These are phyloP conservation scores for Syngnathus typhle DNA, from an alignment of 2,113 vertebrate genomes.

Conservation along the genomic window DNA sequence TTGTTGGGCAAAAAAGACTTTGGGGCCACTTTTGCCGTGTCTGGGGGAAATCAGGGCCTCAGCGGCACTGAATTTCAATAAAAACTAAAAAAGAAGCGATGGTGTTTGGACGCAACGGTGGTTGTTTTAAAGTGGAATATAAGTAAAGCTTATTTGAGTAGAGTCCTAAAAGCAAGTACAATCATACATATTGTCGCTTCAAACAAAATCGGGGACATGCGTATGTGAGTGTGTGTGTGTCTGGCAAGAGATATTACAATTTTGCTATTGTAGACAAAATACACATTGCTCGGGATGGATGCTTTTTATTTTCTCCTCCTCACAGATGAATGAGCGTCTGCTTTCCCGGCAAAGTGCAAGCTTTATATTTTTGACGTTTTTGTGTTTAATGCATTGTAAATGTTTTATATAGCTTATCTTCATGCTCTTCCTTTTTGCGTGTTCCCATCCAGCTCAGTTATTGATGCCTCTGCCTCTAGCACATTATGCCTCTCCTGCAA, in stretches of 20 bases:
- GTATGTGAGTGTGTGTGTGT: not conserved
- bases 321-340: slow-evolving; percentile 72
- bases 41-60: too few species aligned
- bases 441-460: slow-evolving; percentile 91
- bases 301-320: slow-evolving; percentile 68
- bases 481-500: slow-evolving; percentile 99
- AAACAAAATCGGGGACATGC: not conserved
- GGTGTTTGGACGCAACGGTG: too few species aligned
- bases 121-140: too few species aligned
- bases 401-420: slow-evolving; percentile 66
- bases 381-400: slow-evolving; percentile 74
- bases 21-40: too few species aligned
- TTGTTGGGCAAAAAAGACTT: too few species aligned
- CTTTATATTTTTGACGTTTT: slow-evolving; percentile 80
- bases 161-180: too few species aligned
- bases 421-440: slow-evolving; percentile 73
- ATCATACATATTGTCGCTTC: not conserved
- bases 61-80: too few species aligned
- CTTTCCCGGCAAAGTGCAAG: slow-evolving; percentile 67
- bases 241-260: slow-evolving; percentile 61
- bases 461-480: slow-evolving; percentile 87
- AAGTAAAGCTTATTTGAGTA: too few species aligned
- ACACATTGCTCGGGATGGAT: slow-evolving; percentile 53
- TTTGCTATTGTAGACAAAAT: slow-evolving; percentile 71
- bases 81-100: too few species aligned